Base-by-base conservation (phyloP, 64 coral and sea anemone species). In the Anthopleura sola region DNA sequence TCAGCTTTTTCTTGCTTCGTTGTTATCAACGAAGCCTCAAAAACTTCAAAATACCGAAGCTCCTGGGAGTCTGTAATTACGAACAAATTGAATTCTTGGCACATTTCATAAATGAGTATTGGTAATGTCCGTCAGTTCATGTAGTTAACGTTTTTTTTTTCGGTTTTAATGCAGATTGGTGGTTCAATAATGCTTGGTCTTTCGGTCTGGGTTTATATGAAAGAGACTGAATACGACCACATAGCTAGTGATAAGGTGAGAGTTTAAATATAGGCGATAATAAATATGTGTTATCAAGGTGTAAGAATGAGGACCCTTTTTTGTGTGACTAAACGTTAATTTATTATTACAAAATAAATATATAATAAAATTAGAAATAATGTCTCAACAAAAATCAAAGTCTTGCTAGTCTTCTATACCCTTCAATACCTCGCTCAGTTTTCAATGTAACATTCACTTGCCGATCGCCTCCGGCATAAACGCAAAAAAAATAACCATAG, bases 181-280 rank as follows among this genome's bases (percentile, higher is more conserved):
- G 75, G 75, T 78, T 78, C 75, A 13, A n/a, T 78, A 24, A 78
- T 78, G 75, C 75, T 78, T 40, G 75, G 75, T 44, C 17, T 78
- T 21, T 78, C 75, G 2, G 19, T 78, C 21, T 78, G 75, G 75
- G 75, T 78, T 78, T 78, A 78, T 44, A 78, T 4, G 1, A 31
- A 78, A 46, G 75, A 78, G 18, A 78, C 36, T 24, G 75, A 78
- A 40, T 78, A 47, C 37, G 37, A 78, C 18, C 75, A 78, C 75
- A 78, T 78, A 5, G 36, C 37, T 2, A 78, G 40, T 17, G 40
- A 78, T 15, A 40, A 18, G 37, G 74, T 76, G 31, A 39, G 29
- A 19, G 28, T 44, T 44, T 44, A 44, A 44, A 44, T 44, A 3
- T n/a, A n/a, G n/a, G n/a, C n/a, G n/a, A n/a, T n/a, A n/a, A n/a